phyloP scores from a whole-genome alignment of 1,140 invertebrate species.

The Cardiocondyla obscurior region DNA sequence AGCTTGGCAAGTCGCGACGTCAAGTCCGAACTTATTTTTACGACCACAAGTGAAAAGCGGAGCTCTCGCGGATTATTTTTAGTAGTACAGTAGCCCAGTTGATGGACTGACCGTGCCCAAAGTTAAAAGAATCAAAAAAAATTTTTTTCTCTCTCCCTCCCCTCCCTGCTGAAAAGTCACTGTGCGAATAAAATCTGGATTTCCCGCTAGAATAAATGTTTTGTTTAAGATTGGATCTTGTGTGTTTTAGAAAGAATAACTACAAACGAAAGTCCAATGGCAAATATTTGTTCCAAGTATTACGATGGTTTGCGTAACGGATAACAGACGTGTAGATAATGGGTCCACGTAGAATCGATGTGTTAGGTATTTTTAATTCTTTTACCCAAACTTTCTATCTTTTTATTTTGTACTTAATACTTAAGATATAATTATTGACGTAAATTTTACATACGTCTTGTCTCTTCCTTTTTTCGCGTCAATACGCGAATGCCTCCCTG shows the following conservation, averaged over 20 bases:
- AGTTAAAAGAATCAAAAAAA: background rate
- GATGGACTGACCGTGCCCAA: background rate
- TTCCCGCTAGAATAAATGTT: constrained; percentile 27
- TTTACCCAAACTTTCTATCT: background rate
- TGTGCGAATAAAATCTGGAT: constrained; percentile 23
- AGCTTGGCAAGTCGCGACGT: background rate
- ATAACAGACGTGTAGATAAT: constrained; percentile 25
- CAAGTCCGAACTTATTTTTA: background rate
- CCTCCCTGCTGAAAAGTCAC: background rate
- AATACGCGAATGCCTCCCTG: background rate
- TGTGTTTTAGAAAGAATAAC: constrained; percentile 30
- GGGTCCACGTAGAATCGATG: constrained; percentile 10
- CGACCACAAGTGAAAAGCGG: background rate
- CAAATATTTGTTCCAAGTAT: constrained; percentile 43
- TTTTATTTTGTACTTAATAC: background rate
- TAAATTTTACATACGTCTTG: background rate
- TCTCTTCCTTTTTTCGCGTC: background rate
- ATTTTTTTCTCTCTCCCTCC: too few relatives aligned
- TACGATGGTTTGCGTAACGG: constrained; percentile 30
- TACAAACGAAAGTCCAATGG: constrained; percentile 25
- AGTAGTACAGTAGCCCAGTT: background rate
- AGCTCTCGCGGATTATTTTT: background rate
- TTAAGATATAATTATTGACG: background rate
- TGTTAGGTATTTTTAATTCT: background rate
- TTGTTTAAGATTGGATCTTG: constrained; percentile 28